These are phyloP conservation scores for Sceloporus undulatus DNA, from an alignment of 2,113 vertebrate genomes.

Conservation along the genomic window DNA sequence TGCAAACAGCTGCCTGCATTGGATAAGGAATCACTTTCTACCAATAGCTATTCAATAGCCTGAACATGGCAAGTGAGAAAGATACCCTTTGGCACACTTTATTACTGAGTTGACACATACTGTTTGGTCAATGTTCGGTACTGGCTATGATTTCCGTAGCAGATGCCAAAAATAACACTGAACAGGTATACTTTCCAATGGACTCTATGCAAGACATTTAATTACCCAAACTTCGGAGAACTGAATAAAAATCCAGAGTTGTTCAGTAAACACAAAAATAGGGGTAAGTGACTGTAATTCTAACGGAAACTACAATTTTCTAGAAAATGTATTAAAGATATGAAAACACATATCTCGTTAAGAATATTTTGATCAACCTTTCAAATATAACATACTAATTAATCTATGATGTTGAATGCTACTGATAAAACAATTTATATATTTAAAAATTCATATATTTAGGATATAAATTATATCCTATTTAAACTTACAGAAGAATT, in stretches of 20 bases:
- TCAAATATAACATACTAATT: neutral
- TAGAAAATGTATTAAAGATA: neutral
- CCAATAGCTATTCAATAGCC: neutral
- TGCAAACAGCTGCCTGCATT: neutral
- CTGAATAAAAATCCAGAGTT: neutral
- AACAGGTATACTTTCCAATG: neutral
- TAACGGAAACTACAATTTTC: neutral
- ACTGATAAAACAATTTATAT: neutral
- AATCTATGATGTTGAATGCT: neutral
- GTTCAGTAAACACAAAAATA: neutral
- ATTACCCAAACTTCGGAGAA: neutral
- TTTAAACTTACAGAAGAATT: neutral
- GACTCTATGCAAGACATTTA: neutral
- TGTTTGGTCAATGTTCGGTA: neutral
- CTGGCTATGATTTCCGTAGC: conserved; percentile 1
- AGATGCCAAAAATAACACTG: conserved; percentile 28
- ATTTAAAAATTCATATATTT: neutral
- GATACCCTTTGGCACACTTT: conserved; percentile 21
- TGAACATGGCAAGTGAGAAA: conserved; percentile 23
- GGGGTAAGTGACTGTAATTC: neutral
- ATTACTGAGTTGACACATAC: neutral
- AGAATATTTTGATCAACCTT: neutral
- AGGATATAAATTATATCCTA: neutral
- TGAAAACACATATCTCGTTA: neutral
- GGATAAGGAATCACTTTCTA: neutral